Conservation (phyloP, 2,113 vertebrate species). For the Hippocampus mohnikei region DNA sequence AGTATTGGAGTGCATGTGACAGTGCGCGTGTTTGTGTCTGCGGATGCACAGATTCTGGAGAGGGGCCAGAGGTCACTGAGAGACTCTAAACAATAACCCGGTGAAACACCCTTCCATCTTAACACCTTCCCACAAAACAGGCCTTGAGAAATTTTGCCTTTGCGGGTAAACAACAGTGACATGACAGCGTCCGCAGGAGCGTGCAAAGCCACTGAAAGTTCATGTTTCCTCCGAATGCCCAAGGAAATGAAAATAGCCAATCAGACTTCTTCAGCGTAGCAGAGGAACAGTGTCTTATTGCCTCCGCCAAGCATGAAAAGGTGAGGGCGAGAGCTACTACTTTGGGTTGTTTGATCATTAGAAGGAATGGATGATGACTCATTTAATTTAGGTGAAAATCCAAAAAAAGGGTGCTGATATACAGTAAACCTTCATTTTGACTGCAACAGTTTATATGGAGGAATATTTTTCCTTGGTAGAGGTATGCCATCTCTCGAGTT, state of each 20-base stretch:
- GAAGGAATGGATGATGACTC: not conserved
- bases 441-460: not conserved
- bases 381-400: not conserved
- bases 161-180: conserved; percentile 42
- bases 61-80: conserved; percentile 29
- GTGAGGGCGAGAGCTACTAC: too few species aligned
- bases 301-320: not conserved
- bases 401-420: not conserved
- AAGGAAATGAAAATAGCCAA: conserved; percentile 42
- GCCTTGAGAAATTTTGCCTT: conserved; percentile 39
- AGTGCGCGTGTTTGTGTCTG: conserved; percentile 12
- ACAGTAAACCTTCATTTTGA: not conserved
- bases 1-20: conserved; percentile 10
- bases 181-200: conserved; percentile 13
- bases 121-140: conserved; percentile 19
- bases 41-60: conserved; percentile 32
- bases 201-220: conserved; percentile 43
- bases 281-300: not conserved
- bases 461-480: not conserved
- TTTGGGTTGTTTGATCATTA: not conserved
- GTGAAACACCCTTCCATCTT: conserved; percentile 45
- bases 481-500: not conserved
- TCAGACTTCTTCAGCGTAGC: conserved; percentile 12
- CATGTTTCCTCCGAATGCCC: conserved; percentile 7
- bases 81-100: conserved; percentile 50